Evolutionary conservation across 1,140 invertebrate genomes (phyloP).

Genomic region (Parasteatoda tepidariorum): DNA sequence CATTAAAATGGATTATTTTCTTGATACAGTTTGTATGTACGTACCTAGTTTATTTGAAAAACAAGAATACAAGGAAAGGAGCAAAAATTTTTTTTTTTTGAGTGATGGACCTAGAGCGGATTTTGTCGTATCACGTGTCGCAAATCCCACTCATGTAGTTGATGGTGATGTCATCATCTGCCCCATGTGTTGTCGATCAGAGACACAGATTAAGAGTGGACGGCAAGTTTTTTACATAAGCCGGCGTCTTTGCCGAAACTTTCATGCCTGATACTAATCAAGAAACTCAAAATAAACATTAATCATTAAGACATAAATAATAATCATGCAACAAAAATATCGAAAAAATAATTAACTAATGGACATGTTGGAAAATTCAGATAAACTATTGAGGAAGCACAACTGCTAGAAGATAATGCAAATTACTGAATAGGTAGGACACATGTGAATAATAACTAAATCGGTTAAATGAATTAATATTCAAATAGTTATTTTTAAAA

Average conservation of each 20-base stretch:
- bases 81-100: background rate
- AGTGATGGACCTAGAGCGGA: background rate
- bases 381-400: too few species aligned
- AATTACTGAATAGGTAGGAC: too few species aligned
- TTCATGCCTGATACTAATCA: background rate
- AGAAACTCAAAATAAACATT: background rate
- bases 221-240: background rate
- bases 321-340: too few species aligned
- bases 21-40: background rate
- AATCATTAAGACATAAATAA: too few species aligned
- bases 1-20: background rate
- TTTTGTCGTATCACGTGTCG: constrained; percentile 11
- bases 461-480: too few species aligned
- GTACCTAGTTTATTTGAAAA: background rate
- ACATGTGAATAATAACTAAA: too few species aligned
- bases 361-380: too few species aligned
- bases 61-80: background rate
- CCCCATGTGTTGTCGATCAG: constrained; percentile 39
- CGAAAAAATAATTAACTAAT: too few species aligned
- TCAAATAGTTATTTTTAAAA: too few species aligned
- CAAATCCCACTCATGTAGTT: background rate
- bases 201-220: background rate
- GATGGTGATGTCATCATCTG: constrained; percentile 33
- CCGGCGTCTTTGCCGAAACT: background rate
- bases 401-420: too few species aligned